Percentiles rank a stretch among this genome's conserved stretches.
These are phyloP conservation scores for Eolophus roseicapilla DNA, from an alignment of 2,113 vertebrate genomes.

Conservation along the genomic window DNA sequence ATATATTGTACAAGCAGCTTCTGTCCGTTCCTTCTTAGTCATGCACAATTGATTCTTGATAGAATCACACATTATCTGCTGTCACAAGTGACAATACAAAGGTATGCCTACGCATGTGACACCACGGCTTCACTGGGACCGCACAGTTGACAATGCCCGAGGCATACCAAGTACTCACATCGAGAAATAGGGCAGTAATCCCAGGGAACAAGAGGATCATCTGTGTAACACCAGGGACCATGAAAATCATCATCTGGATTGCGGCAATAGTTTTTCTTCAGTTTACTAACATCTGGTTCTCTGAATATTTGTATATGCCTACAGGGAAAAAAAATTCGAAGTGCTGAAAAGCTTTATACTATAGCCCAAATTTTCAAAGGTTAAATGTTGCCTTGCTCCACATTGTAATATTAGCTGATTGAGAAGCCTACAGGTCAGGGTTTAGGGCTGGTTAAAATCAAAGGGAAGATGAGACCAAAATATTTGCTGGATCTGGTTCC, in stretches of 20 bases:
- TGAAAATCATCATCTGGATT: constrained; percentile 97
- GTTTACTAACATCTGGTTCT: constrained; percentile 80
- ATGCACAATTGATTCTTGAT: not conserved
- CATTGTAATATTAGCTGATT: constrained; percentile 15
- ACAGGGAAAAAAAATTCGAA: constrained; percentile 45
- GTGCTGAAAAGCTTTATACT: constrained; percentile 50
- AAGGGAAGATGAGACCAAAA: not conserved
- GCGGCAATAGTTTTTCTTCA: constrained; percentile 91
- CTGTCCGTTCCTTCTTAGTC: not conserved
- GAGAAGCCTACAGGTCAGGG: constrained; percentile 49
- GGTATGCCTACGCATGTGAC: not conserved
- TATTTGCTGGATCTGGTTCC: not conserved
- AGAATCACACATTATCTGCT: not conserved
- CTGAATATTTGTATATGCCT: constrained; percentile 80
- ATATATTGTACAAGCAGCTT: constrained; percentile 40
- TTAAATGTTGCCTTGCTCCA: constrained; percentile 46
- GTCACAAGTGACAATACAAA: not conserved
- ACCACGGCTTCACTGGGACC: not conserved
- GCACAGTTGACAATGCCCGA: not conserved
- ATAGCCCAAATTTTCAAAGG: constrained; percentile 55
- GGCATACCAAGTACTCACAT: constrained; percentile 81
- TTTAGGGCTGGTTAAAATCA: constrained; percentile 20
- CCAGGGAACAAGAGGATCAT: constrained; percentile 88
- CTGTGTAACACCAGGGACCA: constrained; percentile 97
- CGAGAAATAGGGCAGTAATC: constrained; percentile 92